Conservation (phyloP, 2,888 invertebrate genomes). For the Ectobius pallidus region DNA sequence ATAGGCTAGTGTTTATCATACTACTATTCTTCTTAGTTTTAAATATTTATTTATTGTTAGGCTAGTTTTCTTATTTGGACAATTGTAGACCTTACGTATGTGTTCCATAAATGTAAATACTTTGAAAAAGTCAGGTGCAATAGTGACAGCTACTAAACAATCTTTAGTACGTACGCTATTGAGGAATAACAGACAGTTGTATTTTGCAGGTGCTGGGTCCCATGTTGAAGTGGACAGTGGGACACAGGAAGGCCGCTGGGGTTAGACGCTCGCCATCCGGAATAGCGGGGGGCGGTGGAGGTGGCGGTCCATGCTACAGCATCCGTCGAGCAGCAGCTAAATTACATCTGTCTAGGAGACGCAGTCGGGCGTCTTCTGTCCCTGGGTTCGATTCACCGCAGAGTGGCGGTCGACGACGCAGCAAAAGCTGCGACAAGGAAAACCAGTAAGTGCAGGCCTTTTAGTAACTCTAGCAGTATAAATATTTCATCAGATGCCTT, state of each 20-base stretch:
- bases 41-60: too few relatives aligned
- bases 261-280: conserved; percentile 31
- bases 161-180: too few relatives aligned
- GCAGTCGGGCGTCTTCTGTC: conserved; percentile 8
- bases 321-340: conserved; percentile 41
- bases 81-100: too few relatives aligned
- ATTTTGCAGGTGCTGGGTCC: conserved; percentile 38
- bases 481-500: too few relatives aligned
- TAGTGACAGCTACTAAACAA: too few relatives aligned
- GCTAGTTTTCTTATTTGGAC: too few relatives aligned
- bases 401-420: not conserved
- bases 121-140: too few relatives aligned
- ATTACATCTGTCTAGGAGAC: conserved; percentile 33
- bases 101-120: too few relatives aligned
- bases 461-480: too few relatives aligned
- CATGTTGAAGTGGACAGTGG: conserved; percentile 51
- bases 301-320: conserved; percentile 42
- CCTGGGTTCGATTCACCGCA: conserved; percentile 1
- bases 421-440: conserved; percentile 30
- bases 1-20: too few relatives aligned
- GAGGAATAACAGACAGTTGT: too few relatives aligned
- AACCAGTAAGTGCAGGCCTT: conserved; percentile 4
- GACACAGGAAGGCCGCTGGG: conserved; percentile 44
- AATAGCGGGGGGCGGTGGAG: conserved; percentile 25
- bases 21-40: too few relatives aligned